Percentiles rank a stretch among this genome's conserved stretches.
Conservation (phyloP, 2,888 invertebrate species). For the Chymomyza procnemis region DNA sequence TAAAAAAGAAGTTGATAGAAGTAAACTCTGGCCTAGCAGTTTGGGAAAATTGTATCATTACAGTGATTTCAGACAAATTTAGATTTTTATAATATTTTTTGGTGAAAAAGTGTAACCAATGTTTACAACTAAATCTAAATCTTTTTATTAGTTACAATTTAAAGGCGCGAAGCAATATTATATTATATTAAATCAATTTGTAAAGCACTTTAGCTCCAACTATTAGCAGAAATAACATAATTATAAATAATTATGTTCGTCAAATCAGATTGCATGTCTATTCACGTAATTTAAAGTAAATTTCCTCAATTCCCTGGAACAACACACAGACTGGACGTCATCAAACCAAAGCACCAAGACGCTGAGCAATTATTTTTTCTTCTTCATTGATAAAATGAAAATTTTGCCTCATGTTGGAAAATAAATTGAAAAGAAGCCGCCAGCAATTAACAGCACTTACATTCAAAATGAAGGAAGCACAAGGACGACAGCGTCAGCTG, state of each 20-base stretch:
- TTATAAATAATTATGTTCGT: neutral
- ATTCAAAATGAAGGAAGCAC: neutral
- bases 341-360: neutral
- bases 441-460: constrained; percentile 35
- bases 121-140: no score
- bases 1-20: no score
- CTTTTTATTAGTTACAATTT: no score
- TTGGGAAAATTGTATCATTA: no score
- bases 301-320: neutral
- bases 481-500: neutral
- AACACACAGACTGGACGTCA: neutral
- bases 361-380: neutral
- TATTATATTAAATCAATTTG: no score
- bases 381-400: neutral
- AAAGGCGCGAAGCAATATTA: no score
- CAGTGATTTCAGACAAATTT: no score
- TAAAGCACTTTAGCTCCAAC: neutral
- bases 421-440: neutral
- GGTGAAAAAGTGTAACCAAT: no score
- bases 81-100: no score
- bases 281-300: neutral
- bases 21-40: no score
- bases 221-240: neutral
- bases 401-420: neutral
- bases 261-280: neutral